Evolutionary conservation across 2,888 invertebrate genomes (phyloP).

Genomic region (Oscheius sp.): DNA sequence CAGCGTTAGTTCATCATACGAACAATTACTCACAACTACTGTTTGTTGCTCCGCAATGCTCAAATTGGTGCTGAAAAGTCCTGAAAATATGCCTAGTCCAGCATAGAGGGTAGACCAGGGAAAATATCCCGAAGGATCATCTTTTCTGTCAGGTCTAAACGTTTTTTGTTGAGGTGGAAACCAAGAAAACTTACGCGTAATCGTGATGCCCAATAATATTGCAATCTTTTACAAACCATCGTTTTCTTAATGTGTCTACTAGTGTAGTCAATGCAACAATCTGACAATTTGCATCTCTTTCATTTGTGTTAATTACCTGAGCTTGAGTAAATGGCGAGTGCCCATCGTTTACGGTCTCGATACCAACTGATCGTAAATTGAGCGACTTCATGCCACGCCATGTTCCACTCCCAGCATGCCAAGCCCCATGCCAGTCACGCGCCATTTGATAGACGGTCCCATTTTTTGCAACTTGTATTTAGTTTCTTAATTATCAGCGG

Average conservation of each 20-base stretch:
- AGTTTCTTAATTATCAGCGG: not conserved
- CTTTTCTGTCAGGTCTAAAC: conserved; percentile 32
- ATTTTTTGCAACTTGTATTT: conserved; percentile 23
- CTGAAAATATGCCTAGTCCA: conserved; percentile 20
- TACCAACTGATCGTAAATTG: conserved; percentile 32
- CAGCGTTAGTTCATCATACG: conserved; percentile 26
- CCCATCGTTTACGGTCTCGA: conserved; percentile 36
- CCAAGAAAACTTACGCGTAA: not conserved
- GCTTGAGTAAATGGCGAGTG: conserved; percentile 6
- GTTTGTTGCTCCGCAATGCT: not conserved
- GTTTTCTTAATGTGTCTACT: conserved; percentile 20
- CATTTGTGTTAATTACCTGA: conserved; percentile 6
- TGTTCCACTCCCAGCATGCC: conserved; percentile 26
- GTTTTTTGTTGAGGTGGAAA: not conserved
- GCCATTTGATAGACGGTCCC: conserved; percentile 31
- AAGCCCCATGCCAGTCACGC: conserved; percentile 29
- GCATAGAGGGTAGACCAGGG: conserved; percentile 18
- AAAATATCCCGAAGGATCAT: conserved; percentile 35
- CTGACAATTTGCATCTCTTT: conserved; percentile 5
- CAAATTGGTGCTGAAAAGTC: conserved; percentile 18
- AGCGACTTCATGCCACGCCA: conserved; percentile 26
- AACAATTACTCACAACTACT: conserved; percentile 23
- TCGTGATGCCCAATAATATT: conserved; percentile 34
- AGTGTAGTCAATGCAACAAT: conserved; percentile 11
- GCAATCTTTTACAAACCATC: conserved; percentile 29